phyloP scores from a whole-genome alignment of 2,113 vertebrate species.

The Hippolais icterina region DNA sequence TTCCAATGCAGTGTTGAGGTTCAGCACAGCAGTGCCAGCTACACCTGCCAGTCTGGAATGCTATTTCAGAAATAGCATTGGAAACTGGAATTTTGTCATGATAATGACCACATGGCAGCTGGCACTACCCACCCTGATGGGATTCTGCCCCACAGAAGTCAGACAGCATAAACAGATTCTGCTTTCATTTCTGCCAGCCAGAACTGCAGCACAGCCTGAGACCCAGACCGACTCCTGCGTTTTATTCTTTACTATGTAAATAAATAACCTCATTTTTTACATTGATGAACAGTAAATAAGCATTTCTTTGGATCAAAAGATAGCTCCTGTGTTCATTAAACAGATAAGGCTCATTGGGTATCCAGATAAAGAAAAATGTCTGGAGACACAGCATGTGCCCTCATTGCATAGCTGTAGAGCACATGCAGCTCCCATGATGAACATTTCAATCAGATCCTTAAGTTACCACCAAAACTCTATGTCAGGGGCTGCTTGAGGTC shows the following conservation, averaged over 20 bases:
- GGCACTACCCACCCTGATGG: neutral
- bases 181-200: neutral
- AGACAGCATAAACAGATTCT: neutral
- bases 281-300: neutral
- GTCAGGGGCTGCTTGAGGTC: slow-evolving; percentile 94
- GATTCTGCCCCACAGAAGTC: neutral
- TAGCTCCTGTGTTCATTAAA: neutral
- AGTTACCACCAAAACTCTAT: slow-evolving; percentile 29
- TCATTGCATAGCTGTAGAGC: neutral
- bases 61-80: too few species aligned
- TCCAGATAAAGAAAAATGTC: neutral
- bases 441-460: neutral
- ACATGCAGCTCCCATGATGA: fast-evolving
- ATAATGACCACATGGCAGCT: neutral
- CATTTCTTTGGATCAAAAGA: neutral
- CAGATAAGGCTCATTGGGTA: neutral
- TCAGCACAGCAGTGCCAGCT: neutral
- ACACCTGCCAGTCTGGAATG: neutral
- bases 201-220: neutral
- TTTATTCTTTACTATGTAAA: neutral
- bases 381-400: neutral
- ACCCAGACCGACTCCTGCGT: fast-evolving
- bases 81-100: neutral
- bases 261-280: neutral
- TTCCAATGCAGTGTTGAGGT: neutral